Percentiles rank a stretch among this genome's conserved stretches.
Evolutionary conservation across 2,113 vertebrate species (phyloP).

Genomic region (Pandion haliaetus): DNA sequence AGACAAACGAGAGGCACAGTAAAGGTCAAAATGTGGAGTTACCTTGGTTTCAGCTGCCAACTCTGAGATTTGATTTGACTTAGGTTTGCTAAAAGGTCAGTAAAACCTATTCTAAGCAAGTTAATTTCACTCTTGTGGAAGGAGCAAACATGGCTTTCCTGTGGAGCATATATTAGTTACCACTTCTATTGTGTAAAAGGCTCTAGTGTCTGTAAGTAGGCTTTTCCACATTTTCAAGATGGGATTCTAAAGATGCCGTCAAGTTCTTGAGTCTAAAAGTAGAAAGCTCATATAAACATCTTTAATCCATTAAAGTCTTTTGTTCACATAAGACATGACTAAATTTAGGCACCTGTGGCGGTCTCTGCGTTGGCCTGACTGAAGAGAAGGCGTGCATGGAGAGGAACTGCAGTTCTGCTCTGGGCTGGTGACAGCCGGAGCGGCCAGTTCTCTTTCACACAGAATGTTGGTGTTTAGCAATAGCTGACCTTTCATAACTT

Average conservation of each 20-base stretch:
- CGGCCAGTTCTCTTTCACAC: slow-evolving; percentile 30
- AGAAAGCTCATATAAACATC: neutral
- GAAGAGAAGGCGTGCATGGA: neutral
- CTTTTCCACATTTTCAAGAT: neutral
- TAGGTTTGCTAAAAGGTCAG: neutral
- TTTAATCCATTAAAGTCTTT: neutral
- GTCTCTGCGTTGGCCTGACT: fast-evolving
- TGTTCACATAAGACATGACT: neutral
- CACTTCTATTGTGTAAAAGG: neutral
- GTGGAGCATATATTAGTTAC: neutral
- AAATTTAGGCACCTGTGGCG: neutral
- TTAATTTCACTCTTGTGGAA: neutral
- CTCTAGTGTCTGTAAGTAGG: neutral
- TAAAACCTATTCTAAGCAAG: neutral
- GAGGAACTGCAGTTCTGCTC: neutral
- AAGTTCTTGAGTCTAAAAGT: neutral
- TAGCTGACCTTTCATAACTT: slow-evolving; percentile 45
- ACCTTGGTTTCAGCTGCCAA: neutral
- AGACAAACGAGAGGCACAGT: neutral
- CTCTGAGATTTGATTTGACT: neutral
- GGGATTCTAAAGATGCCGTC: neutral
- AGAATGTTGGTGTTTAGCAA: neutral
- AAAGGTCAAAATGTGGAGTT: neutral
- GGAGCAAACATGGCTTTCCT: neutral
- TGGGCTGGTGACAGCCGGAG: fast-evolving